Conservation (phyloP, 92 coral and sea anemone genomes). For the Palythoa grandiflora region DNA sequence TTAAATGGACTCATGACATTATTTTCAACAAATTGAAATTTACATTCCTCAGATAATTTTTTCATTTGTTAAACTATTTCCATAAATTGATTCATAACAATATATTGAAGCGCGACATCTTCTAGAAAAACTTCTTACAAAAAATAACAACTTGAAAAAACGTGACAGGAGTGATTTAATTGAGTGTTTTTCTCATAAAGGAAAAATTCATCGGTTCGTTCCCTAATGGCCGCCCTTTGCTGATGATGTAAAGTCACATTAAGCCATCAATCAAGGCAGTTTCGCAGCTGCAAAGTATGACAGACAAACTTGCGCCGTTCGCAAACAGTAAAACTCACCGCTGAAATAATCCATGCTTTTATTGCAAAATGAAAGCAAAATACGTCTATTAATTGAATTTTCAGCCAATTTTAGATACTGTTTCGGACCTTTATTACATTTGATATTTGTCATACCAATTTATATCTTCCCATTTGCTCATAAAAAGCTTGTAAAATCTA, state of each 20-base stretch:
- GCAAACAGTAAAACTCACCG: neutral
- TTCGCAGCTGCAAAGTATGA: conserved; percentile 25
- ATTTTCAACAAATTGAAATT: neutral
- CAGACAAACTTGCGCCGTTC: neutral
- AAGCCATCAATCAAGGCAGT: conserved; percentile 4
- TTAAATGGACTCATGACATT: neutral
- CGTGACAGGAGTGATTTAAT: neutral
- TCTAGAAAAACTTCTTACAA: neutral
- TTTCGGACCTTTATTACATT: neutral
- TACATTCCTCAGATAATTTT: neutral
- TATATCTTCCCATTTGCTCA: neutral
- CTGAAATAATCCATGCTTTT: neutral
- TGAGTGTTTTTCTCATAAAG: conserved; percentile 8
- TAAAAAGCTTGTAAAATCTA: conserved; percentile 2
- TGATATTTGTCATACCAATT: too few relatives aligned
- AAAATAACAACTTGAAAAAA: neutral
- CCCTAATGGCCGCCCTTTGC: conserved; percentile 2
- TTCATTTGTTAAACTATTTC: neutral
- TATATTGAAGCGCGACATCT: neutral
- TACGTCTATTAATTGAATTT: neutral
- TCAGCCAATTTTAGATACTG: neutral
- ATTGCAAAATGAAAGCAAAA: neutral
- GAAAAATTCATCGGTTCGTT: neutral
- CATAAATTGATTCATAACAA: neutral
- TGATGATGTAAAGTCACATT: neutral